Percentiles rank a stretch among this genome's conserved stretches.
phyloP scores from a whole-genome alignment of 2,888 invertebrate genomes.

The Meiosimyza platycephala region DNA sequence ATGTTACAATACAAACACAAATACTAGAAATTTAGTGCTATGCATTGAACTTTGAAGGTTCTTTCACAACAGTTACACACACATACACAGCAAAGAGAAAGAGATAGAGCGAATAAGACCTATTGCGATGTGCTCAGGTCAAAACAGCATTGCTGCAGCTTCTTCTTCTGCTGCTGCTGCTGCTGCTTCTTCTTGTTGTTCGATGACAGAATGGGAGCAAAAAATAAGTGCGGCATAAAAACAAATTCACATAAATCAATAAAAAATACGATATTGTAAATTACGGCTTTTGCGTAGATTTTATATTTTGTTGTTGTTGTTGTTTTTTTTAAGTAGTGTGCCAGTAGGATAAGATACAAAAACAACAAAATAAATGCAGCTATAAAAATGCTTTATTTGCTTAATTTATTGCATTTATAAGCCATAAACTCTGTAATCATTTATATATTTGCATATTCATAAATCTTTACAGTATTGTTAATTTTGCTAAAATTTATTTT shows the following conservation, averaged over 20 bases:
- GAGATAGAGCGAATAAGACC: too few relatives aligned
- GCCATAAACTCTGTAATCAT: conserved; percentile 5
- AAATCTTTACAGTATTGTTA: conserved; percentile 31
- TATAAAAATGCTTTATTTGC: too few relatives aligned
- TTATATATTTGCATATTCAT: conserved; percentile 32
- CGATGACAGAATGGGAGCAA: too few relatives aligned
- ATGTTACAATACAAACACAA: neutral
- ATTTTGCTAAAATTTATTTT: neutral
- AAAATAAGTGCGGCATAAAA: too few relatives aligned
- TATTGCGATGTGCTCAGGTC: too few relatives aligned
- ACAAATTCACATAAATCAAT: too few relatives aligned
- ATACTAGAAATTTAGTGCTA: neutral
- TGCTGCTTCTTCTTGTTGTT: too few relatives aligned
- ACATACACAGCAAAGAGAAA: too few relatives aligned
- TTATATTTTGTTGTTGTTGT: conserved; percentile 2
- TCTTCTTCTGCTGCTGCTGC: too few relatives aligned
- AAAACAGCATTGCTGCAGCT: too few relatives aligned
- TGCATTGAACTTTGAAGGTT: conserved; percentile 13
- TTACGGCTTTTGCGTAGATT: too few relatives aligned
- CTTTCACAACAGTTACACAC: neutral
- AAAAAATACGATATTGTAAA: too few relatives aligned
- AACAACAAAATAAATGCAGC: neutral
- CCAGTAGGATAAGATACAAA: conserved; percentile 5
- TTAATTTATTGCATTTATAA: neutral
- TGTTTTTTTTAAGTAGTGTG: conserved; percentile 15